Base-by-base conservation (phyloP, 2,888 invertebrate genomes). In the Lycophotia porphyrea region DNA sequence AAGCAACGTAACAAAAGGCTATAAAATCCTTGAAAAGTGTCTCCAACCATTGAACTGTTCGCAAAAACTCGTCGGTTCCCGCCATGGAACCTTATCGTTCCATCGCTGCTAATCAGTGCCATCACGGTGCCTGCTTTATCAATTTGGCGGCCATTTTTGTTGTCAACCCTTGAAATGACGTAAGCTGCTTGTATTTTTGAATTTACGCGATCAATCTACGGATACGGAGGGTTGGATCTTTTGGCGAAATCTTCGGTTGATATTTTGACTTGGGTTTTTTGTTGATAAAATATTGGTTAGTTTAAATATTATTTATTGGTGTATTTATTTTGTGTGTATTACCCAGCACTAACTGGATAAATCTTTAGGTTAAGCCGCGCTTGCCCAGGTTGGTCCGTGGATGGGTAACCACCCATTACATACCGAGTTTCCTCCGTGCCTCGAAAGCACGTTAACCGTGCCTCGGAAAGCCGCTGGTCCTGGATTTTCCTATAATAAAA, bases 181-280 rank as follows among this genome's bases (percentile, higher is more conserved):
- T 72, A 71, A 81, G 77, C 73, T 65, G 67, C 61, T 88, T 76
- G 79, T 86, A 79, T 81, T 83, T 83, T 79, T 84, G 61, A 72
- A 79, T 81, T 78, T 72, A 75, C 44, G 67, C n/a, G 73, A 58
- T 81, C 79, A 78, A 61, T 60, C 63, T 31, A 24, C 64, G 63
- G 72, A 84, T 82, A 80, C 13, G 60, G 44, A 61, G 65, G 64
- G 61, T 55, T 66, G 60, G 27, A 63, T 74, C 55, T 75, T 75
- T 68, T 63, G 18, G 18, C 1, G 24, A 34, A 80, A 68, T 58
- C 42, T 60, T 11, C n/a, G 42, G 52, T 70, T 80, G 63, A 74
- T 39, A 66, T 44, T 64, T 70, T 65, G 49, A 39, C 42, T 61
- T 61, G 21, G 21, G 42, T n/a, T 31, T 75, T 67, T 47, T 52